Percentiles rank a stretch among this genome's conserved stretches.
These are phyloP conservation scores for Thoracochromis brauschi DNA, from an alignment of 2,113 vertebrate species.

Conservation along the genomic window DNA sequence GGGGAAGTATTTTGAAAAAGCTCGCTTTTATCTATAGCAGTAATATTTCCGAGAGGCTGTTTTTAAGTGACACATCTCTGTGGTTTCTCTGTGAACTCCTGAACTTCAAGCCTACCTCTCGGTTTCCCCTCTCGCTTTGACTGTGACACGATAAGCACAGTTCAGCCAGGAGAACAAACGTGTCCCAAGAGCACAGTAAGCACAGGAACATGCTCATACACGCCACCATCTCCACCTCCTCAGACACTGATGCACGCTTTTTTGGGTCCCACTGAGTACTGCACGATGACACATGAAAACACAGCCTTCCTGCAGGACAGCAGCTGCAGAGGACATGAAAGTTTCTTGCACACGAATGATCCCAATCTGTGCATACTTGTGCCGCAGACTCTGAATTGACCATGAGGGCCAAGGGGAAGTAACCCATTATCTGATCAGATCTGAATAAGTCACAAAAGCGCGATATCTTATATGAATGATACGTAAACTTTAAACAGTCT, in stretches of 20 bases:
- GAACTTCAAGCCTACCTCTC: conserved; percentile 23
- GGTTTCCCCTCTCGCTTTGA: conserved; percentile 15
- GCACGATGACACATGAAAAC: conserved; percentile 35
- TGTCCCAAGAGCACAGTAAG: conserved; percentile 6
- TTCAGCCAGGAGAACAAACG: conserved; percentile 39
- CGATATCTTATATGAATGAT: background rate
- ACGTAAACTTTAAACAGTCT: background rate
- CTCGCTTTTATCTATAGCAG: background rate
- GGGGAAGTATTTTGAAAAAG: background rate
- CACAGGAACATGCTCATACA: conserved; percentile 33
- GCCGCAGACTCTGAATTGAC: background rate
- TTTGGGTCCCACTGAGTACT: conserved; percentile 31
- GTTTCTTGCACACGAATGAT: background rate
- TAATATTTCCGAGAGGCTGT: background rate
- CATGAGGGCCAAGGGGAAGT: background rate
- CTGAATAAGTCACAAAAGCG: background rate
- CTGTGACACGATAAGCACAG: conserved; percentile 40
- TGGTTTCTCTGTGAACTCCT: conserved; percentile 37
- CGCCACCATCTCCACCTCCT: conserved; percentile 14
- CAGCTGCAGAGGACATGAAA: conserved; percentile 2
- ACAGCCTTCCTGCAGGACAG: background rate
- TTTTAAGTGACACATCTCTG: background rate
- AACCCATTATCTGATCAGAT: background rate
- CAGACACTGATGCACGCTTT: background rate
- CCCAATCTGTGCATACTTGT: background rate